Percentiles rank a stretch among this genome's conserved stretches.
phyloP scores from a whole-genome alignment of 2,797 vertebrate species.

The Delichon dasypus region DNA sequence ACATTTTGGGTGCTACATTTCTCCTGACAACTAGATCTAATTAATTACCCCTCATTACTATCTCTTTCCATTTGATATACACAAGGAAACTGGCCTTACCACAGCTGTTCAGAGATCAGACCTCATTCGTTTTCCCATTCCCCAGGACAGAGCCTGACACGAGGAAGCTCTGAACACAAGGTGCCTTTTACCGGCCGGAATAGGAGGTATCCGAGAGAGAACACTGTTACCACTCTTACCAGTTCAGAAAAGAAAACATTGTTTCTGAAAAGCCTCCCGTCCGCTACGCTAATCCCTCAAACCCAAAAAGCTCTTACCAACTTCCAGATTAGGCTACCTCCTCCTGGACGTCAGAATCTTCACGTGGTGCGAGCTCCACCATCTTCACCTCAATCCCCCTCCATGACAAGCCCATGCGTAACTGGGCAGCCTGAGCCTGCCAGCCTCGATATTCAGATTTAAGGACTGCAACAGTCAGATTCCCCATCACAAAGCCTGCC shows the following conservation, averaged over 20 bases:
- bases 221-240: neutral
- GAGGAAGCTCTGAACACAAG: neutral
- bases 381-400: accelerated
- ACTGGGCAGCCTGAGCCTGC: neutral
- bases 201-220: neutral
- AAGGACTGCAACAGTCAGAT: neutral
- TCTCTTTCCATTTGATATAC: neutral
- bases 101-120: neutral
- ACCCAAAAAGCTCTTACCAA: neutral
- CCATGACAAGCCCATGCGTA: neutral
- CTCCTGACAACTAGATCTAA: neutral
- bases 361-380: neutral
- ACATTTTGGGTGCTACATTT: neutral
- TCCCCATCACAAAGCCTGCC: neutral
- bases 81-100: neutral
- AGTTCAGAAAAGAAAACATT: neutral
- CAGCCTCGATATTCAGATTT: neutral
- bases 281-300: neutral
- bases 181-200: neutral
- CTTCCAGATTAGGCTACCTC: neutral
- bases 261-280: neutral
- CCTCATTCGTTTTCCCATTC: neutral
- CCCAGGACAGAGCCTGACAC: neutral
- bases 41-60: neutral
- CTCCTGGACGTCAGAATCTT: neutral